Evolutionary conservation across 1,140 invertebrate species (phyloP).

Genomic region (Charaxes varanes): DNA sequence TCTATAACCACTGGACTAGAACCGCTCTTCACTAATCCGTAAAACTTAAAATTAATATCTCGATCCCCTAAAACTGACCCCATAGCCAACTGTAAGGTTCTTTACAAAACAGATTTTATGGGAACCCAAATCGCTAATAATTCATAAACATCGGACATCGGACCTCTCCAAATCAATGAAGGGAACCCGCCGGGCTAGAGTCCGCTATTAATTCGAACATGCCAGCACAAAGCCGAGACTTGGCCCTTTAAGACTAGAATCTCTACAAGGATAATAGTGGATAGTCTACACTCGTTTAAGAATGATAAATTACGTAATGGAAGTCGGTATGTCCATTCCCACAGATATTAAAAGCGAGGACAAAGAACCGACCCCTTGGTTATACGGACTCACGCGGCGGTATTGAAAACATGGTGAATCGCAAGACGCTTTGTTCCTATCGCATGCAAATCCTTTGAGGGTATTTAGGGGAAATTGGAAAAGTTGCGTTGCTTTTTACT

Average conservation of each 20-base stretch:
- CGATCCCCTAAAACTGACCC: conserved; percentile 12
- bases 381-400: conserved; percentile 51
- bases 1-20: no score
- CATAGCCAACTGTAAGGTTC: conserved; percentile 14
- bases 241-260: conserved; percentile 43
- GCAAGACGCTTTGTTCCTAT: conserved; percentile 38
- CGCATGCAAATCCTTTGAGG: conserved; percentile 65
- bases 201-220: conserved; percentile 40
- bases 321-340: conserved; percentile 70
- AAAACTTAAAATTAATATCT: neutral
- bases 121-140: conserved; percentile 46
- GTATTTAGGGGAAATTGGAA: conserved; percentile 60
- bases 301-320: conserved; percentile 71
- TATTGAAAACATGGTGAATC: conserved; percentile 59
- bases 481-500: conserved; percentile 45
- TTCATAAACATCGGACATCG: conserved; percentile 51
- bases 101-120: conserved; percentile 32
- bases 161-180: conserved; percentile 37
- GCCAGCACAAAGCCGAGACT: conserved; percentile 37
- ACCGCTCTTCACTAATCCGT: no score
- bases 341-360: conserved; percentile 68
- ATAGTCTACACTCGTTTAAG: conserved; percentile 60
- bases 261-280: conserved; percentile 47
- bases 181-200: conserved; percentile 34
- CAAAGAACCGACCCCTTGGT: conserved; percentile 51